Evolutionary conservation across 2,113 vertebrate genomes (phyloP).

Genomic region (Lepus europaeus): DNA sequence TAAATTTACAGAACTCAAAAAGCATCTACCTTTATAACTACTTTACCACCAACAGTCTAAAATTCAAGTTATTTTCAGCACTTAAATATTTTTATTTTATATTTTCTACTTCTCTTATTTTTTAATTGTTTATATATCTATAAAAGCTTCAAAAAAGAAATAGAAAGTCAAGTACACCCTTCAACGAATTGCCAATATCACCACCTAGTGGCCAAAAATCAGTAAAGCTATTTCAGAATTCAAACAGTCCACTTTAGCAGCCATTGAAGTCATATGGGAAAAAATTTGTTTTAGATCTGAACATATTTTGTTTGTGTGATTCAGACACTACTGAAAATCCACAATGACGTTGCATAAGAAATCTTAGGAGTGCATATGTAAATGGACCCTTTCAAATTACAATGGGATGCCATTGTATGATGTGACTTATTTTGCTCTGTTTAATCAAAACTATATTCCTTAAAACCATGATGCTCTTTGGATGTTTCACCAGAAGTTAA

Average conservation of each 20-base stretch:
- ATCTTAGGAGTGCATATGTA: slow-evolving; percentile 36
- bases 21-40: slow-evolving; percentile 38
- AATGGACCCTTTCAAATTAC: slow-evolving; percentile 27
- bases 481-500: slow-evolving; percentile 48
- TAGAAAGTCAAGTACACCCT: neutral
- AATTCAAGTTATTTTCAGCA: slow-evolving; percentile 60
- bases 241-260: neutral
- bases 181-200: slow-evolving; percentile 52
- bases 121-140: slow-evolving; percentile 27
- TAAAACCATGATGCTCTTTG: slow-evolving; percentile 33
- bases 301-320: neutral
- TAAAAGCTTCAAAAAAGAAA: slow-evolving; percentile 45
- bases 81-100: neutral
- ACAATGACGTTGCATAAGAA: neutral
- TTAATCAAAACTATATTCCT: slow-evolving; percentile 54
- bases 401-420: neutral
- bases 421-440: slow-evolving; percentile 51
- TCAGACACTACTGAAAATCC: slow-evolving; percentile 8
- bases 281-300: slow-evolving; percentile 24
- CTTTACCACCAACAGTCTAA: neutral
- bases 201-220: slow-evolving; percentile 83
- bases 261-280: neutral
- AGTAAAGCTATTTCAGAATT: slow-evolving; percentile 29
- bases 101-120: slow-evolving; percentile 24
- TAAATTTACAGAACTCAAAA: slow-evolving; percentile 3